These are phyloP conservation scores for Drosophila hydei DNA, from an alignment of 1,140 invertebrate species.

Conservation along the genomic window DNA sequence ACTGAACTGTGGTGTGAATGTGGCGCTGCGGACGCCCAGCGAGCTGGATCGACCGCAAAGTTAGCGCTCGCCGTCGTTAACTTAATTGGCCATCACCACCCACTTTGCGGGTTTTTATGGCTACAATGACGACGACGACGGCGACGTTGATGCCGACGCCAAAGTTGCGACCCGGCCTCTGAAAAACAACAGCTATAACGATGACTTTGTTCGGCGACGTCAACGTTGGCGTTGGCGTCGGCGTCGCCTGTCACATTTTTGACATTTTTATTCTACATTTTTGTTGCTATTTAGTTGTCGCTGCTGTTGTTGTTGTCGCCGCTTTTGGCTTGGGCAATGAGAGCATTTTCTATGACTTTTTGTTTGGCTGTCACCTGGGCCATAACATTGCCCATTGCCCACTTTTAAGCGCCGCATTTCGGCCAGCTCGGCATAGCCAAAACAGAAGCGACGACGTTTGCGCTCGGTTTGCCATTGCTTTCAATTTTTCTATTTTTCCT, in stretches of 20 bases:
- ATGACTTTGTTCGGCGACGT: slow-evolving; percentile 39
- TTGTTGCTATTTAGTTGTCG: slow-evolving; percentile 64
- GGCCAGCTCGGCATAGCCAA: not conserved
- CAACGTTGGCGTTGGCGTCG: slow-evolving; percentile 35
- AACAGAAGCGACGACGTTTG: slow-evolving; percentile 34
- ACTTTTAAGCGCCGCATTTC: slow-evolving; percentile 62
- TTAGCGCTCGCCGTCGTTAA: slow-evolving; percentile 75
- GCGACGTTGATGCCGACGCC: slow-evolving; percentile 24
- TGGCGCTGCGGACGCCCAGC: slow-evolving; percentile 37
- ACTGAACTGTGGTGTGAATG: not conserved
- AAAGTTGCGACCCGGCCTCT: slow-evolving; percentile 36
- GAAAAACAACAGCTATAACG: slow-evolving; percentile 54
- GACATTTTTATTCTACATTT: slow-evolving; percentile 80
- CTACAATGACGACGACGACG: slow-evolving; percentile 31
- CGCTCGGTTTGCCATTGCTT: slow-evolving; percentile 30
- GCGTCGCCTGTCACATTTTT: slow-evolving; percentile 74
- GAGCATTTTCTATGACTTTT: slow-evolving; percentile 52
- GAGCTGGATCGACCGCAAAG: slow-evolving; percentile 69
- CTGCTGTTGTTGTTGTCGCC: not conserved
- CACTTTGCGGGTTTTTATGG: slow-evolving; percentile 81
- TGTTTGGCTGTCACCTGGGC: slow-evolving; percentile 69
- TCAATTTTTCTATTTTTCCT: slow-evolving; percentile 39
- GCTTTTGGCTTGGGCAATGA: slow-evolving; percentile 35
- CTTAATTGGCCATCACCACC: slow-evolving; percentile 82
- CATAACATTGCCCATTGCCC: slow-evolving; percentile 66